Percentiles rank a stretch among this genome's conserved stretches.
Evolutionary conservation across 92 coral and sea anemone species (phyloP).

Genomic region (Phenganax stokvisi): DNA sequence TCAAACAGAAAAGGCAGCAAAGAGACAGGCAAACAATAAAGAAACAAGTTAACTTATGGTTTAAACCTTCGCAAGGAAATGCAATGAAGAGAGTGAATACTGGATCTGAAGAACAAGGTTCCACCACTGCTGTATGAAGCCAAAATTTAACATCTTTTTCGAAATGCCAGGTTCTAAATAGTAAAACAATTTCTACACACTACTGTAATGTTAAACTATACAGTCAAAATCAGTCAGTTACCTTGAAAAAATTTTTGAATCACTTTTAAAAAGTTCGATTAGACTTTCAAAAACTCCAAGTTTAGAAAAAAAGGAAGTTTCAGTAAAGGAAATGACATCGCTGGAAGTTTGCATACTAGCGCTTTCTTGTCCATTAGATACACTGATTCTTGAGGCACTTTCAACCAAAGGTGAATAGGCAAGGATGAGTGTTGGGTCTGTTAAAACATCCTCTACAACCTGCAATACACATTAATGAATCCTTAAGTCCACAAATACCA

Average conservation of each 20-base stretch:
- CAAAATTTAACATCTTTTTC: constrained; percentile 24
- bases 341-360: background rate
- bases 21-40: background rate
- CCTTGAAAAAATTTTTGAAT: constrained; percentile 25
- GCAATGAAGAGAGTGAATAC: constrained; percentile 19
- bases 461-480: constrained; percentile 19
- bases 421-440: constrained; percentile 48
- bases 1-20: background rate
- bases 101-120: constrained; percentile 11
- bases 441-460: constrained; percentile 62
- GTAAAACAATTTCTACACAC: background rate
- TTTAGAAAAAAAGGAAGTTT: constrained; percentile 20
- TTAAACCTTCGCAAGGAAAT: constrained; percentile 24
- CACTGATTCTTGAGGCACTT: constrained; percentile 52
- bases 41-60: background rate
- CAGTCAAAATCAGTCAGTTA: background rate
- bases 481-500: too few species aligned
- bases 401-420: constrained; percentile 72
- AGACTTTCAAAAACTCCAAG: background rate
- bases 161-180: constrained; percentile 20
- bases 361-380: constrained; percentile 35
- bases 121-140: constrained; percentile 34
- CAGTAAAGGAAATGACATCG: constrained; percentile 66
- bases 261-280: constrained; percentile 6
- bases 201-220: background rate